phyloP scores from a whole-genome alignment of 2,113 vertebrate genomes.

The Orycteropus afer region DNA sequence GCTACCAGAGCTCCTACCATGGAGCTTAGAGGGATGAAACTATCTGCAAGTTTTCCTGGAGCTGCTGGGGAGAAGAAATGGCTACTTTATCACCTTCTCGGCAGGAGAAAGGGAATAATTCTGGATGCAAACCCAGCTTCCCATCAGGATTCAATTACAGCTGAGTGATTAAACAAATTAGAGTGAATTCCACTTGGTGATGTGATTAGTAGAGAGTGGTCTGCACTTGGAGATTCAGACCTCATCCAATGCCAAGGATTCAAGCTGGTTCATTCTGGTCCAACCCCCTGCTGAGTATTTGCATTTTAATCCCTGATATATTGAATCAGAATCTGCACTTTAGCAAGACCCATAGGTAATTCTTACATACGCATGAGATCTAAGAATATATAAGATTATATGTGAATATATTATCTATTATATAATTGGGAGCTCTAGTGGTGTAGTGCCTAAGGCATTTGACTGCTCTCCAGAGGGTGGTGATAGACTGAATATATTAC shows the following conservation, averaged over 20 bases:
- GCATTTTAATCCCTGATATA: neutral
- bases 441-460: too few species aligned
- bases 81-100: neutral
- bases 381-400: too few species aligned
- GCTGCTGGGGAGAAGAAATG: slow-evolving; percentile 26
- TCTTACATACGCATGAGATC: too few species aligned
- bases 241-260: neutral
- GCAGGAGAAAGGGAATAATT: slow-evolving; percentile 11
- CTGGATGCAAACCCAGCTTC: slow-evolving; percentile 53
- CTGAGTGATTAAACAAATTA: slow-evolving; percentile 66
- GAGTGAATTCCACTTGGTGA: slow-evolving; percentile 41
- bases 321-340: neutral
- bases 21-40: neutral
- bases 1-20: too few species aligned
- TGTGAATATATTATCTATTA: too few species aligned
- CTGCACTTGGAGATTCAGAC: fast-evolving
- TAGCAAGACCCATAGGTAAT: neutral
- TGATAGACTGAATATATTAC: too few species aligned
- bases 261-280: neutral
- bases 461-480: too few species aligned
- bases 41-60: neutral
- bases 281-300: neutral
- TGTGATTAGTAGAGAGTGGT: neutral
- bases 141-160: slow-evolving; percentile 61
- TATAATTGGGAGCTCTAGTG: too few species aligned